Percentiles rank a stretch among this genome's conserved stretches.
Evolutionary conservation across 2,113 vertebrate species (phyloP).

Genomic region (Oxygymnocypris stewartii): DNA sequence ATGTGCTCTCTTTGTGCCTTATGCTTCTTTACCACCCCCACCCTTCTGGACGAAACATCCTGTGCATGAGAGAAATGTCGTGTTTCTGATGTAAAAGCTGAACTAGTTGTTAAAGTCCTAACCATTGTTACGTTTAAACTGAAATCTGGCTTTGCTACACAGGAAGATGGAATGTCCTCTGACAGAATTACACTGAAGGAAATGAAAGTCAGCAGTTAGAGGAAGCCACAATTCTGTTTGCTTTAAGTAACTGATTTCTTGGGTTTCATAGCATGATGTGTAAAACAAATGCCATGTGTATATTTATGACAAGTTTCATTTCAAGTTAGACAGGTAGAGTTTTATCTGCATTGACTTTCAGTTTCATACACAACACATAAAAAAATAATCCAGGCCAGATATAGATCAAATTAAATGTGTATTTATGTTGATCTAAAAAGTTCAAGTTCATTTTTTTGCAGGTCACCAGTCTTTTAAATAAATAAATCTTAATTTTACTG

Average conservation of each 20-base stretch:
- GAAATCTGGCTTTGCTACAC: neutral
- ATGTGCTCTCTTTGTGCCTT: neutral
- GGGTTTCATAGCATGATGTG: neutral
- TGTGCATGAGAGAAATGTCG: neutral
- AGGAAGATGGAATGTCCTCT: neutral
- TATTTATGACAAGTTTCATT: neutral
- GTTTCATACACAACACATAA: neutral
- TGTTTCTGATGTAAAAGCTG: neutral
- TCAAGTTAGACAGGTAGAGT: neutral
- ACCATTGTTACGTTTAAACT: neutral
- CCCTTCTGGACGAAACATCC: neutral
- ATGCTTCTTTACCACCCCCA: slow-evolving; percentile 8
- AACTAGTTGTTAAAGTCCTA: slow-evolving; percentile 1
- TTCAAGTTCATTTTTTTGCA: neutral
- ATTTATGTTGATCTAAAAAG: neutral
- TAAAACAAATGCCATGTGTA: neutral
- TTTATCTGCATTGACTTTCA: neutral
- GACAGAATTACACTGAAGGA: slow-evolving; percentile 22
- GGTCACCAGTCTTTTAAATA: neutral
- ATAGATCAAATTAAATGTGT: neutral
- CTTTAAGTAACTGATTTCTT: neutral
- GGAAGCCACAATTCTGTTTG: neutral
- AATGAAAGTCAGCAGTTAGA: slow-evolving; percentile 39
- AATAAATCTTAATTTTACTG: neutral
- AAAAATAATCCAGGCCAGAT: neutral